These are phyloP conservation scores for Sycophila texana DNA, from an alignment of 2,888 invertebrate genomes.

Conservation along the genomic window DNA sequence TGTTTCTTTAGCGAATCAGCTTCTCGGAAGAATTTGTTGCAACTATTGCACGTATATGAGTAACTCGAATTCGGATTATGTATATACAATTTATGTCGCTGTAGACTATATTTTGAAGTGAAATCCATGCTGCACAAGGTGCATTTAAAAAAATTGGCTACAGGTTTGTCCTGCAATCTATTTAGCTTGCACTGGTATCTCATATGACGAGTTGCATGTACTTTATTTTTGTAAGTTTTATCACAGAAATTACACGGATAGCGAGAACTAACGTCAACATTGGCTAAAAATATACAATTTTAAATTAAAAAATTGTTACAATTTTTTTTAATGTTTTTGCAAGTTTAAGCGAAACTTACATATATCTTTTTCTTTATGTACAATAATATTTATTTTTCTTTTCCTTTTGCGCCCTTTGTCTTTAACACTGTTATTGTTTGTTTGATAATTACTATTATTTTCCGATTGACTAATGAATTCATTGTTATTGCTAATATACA, in stretches of 20 bases:
- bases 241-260: constrained; percentile 2
- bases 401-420: neutral
- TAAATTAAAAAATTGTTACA: too few species aligned
- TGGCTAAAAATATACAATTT: too few species aligned
- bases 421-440: neutral
- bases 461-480: neutral
- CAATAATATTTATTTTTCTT: neutral
- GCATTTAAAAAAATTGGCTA: neutral
- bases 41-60: neutral
- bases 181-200: constrained; percentile 2
- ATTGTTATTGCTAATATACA: neutral
- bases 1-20: neutral
- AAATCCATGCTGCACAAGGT: neutral
- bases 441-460: neutral
- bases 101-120: neutral
- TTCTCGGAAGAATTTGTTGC: neutral
- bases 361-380: neutral
- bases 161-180: neutral
- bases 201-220: neutral
- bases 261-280: neutral
- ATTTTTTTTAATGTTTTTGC: too few species aligned
- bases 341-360: neutral
- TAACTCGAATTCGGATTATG: neutral
- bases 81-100: constrained; percentile 4
- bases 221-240: constrained; percentile 13